Evolutionary conservation across 2,888 invertebrate species (phyloP), one percentile per base, ranked within the genome.

Genomic region (Synergus laeviventris): DNA sequence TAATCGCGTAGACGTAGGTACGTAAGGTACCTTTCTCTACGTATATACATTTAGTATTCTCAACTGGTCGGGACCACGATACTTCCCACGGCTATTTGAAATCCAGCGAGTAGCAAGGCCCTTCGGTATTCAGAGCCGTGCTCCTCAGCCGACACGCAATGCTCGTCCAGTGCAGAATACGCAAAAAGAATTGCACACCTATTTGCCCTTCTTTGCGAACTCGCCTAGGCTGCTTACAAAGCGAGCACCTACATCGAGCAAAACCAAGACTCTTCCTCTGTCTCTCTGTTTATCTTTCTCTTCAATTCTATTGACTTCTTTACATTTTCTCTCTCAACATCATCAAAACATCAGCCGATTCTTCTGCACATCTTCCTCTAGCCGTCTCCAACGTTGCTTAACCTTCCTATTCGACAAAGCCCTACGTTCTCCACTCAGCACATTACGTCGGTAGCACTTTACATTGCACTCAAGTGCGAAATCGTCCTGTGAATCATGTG

Each of bases 71-170:
- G 81, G 64, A 79, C 85, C 85, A 83, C 85, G 82, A 84, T 87
- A 87, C 89, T 90, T 90, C 90, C 89, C 90, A 91, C 90, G 90
- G 90, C 87, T 88, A 86, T 89, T 88, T 87, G 85, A 84, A 89
- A 89, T 88, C 88, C 86, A 81, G 81, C 84, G 80, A 77, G 82
- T 80, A 77, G 79, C 77, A 74, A 74, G 84, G 84, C 86, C 85
- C 86, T 87, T 87, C 82, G 86, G 86, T 86, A 88, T 87, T 87
- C 86, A 83, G 78, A 77, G 82, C 76, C 78, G 83, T 80, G 79
- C 81, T 79, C 81, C 82, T n/a, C 74, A 78, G 78, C 82, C 79
- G 79, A 84, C 87, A 83, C 83, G 83, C 85, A 84, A 84, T 76
- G 77, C 79, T 81, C 82, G 76, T 76, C 80, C 78, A 79, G 77